Evolutionary conservation across 1,140 invertebrate species (phyloP).

Genomic region (Phocides pigmalion): DNA sequence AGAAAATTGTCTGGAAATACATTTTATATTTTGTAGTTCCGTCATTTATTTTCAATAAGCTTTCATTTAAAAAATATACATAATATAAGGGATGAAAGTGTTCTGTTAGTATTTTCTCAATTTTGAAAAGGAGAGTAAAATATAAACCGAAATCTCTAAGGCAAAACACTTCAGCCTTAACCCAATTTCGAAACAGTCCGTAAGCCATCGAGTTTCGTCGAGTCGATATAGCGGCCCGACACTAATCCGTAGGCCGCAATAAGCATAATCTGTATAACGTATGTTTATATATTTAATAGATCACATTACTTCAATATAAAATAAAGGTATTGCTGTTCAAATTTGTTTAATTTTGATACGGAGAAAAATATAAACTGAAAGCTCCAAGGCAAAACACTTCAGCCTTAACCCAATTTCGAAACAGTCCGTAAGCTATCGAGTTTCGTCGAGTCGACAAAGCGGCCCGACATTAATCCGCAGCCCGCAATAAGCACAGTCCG

Average conservation of each 20-base stretch:
- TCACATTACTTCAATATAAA: no score
- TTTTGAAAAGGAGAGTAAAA: not conserved
- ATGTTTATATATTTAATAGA: no score
- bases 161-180: constrained; percentile 26
- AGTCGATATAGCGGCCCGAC: constrained; percentile 19
- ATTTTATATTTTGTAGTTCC: no score
- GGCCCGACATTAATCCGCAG: constrained; percentile 24
- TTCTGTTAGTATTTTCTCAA: no score
- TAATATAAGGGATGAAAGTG: no score
- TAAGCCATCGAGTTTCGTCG: constrained; percentile 15
- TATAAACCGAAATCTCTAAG: not conserved
- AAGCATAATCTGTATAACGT: constrained; percentile 47
- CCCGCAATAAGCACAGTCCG: constrained; percentile 41
- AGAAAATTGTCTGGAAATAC: no score
- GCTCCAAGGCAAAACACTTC: constrained; percentile 22
- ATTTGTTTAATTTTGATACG: not conserved
- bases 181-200: constrained; percentile 15
- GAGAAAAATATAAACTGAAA: not conserved
- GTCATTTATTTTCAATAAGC: no score
- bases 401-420: constrained; percentile 21
- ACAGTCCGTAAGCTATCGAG: constrained; percentile 13
- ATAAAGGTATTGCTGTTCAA: no score
- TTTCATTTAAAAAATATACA: no score
- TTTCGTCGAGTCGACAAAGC: constrained; percentile 27
- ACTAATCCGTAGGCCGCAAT: constrained; percentile 37